Percentiles rank a stretch among this genome's conserved stretches.
These are phyloP conservation scores for Budorcas taxicolor DNA, from an alignment of 2,113 vertebrate genomes.

Conservation along the genomic window DNA sequence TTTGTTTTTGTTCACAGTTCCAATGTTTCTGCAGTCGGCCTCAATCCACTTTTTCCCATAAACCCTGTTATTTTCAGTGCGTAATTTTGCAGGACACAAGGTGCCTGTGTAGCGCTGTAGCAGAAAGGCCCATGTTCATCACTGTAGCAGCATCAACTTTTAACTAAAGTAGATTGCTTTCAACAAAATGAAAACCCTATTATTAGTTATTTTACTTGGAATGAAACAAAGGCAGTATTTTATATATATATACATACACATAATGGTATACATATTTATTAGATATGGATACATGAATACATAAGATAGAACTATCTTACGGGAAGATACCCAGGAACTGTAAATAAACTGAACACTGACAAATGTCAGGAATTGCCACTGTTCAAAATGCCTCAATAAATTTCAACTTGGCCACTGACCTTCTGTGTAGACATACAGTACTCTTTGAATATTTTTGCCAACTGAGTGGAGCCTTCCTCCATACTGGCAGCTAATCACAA, in stretches of 20 bases:
- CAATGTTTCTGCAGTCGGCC: background rate
- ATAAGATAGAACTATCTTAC: background rate
- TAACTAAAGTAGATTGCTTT: background rate
- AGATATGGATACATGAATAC: background rate
- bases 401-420: background rate
- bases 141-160: background rate
- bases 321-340: background rate
- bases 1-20: background rate
- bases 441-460: background rate
- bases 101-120: accelerated
- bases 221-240: background rate
- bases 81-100: background rate
- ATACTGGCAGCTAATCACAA: background rate
- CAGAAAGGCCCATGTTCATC: background rate
- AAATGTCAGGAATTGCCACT: background rate
- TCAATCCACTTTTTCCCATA: background rate
- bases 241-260: background rate
- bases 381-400: background rate
- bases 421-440: background rate
- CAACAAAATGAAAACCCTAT: background rate
- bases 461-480: background rate
- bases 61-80: background rate
- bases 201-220: background rate
- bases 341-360: background rate
- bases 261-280: background rate